These are phyloP conservation scores for Watersipora subatra DNA, from an alignment of 1,140 invertebrate genomes.

Conservation along the genomic window DNA sequence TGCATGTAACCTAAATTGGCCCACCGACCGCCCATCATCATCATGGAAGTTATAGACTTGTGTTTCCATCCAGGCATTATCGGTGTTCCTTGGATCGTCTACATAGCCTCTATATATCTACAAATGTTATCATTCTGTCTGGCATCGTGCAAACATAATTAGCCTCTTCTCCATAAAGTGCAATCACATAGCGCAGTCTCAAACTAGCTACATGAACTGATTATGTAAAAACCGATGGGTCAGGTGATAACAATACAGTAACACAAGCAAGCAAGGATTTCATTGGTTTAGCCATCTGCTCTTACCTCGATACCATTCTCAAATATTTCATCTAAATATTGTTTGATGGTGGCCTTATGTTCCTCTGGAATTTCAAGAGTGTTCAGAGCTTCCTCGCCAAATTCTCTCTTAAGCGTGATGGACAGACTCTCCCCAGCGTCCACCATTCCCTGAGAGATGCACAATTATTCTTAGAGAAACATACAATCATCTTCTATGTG, in stretches of 20 bases:
- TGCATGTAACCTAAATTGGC: constrained; percentile 55
- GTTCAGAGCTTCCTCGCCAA: constrained; percentile 82
- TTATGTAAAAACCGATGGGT: too few species aligned
- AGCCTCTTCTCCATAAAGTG: too few species aligned
- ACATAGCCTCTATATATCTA: constrained; percentile 41
- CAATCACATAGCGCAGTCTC: too few species aligned
- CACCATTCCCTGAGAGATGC: constrained; percentile 77
- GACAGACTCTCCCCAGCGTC: constrained; percentile 73
- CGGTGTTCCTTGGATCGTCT: constrained; percentile 39
- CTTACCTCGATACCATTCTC: constrained; percentile 45
- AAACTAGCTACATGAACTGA: too few species aligned
- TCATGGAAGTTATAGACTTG: constrained; percentile 83
- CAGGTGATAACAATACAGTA: too few species aligned
- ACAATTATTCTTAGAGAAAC: too few species aligned
- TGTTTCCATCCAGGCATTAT: constrained; percentile 42
- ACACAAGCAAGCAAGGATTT: too few species aligned
- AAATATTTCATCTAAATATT: constrained; percentile 58
- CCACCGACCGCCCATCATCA: constrained; percentile 50
- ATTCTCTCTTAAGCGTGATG: constrained; percentile 70
- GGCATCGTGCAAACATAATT: too few species aligned
- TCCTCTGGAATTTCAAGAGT: constrained; percentile 46
- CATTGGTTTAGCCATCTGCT: background rate
- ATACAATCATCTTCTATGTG: too few species aligned
- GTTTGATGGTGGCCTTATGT: constrained; percentile 45
- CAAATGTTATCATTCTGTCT: too few species aligned